These are phyloP conservation scores for Ylistrum balloti DNA, from an alignment of 1,140 invertebrate genomes.

Conservation along the genomic window DNA sequence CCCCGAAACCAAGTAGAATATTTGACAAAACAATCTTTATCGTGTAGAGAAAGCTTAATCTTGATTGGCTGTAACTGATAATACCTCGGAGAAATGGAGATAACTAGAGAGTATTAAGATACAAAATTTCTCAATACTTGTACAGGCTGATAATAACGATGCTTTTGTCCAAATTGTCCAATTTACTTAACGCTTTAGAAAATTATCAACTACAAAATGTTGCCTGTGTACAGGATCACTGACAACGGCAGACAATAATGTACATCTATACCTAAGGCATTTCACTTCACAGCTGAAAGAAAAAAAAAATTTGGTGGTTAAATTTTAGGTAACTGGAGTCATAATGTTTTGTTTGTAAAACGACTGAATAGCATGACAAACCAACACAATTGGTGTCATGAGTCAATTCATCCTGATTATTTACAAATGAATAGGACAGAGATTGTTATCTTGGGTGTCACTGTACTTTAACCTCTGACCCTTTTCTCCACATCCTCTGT, in stretches of 20 bases:
- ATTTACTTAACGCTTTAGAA: constrained; percentile 29
- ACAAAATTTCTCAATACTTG: background rate
- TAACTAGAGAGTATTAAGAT: background rate
- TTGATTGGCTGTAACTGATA: background rate
- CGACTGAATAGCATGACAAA: constrained; percentile 7
- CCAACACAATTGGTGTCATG: background rate
- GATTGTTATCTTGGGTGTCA: background rate
- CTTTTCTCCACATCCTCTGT: background rate
- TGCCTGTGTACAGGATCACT: background rate
- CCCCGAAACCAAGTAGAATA: background rate
- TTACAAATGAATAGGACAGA: background rate
- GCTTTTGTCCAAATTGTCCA: background rate
- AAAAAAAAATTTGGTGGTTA: background rate
- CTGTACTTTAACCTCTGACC: background rate
- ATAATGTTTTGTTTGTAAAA: background rate
- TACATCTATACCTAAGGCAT: background rate
- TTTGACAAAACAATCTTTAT: constrained; percentile 19
- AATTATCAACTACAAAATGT: constrained; percentile 12
- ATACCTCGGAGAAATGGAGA: background rate
- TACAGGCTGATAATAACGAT: background rate
- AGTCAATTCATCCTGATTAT: background rate
- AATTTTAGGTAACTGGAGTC: constrained; percentile 9
- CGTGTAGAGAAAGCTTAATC: background rate
- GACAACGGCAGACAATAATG: background rate
- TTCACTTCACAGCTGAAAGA: background rate